Evolutionary conservation across 2,888 invertebrate species (phyloP), one percentile per base, ranked within the genome.

Genomic region (Meghimatium bilineatum): DNA sequence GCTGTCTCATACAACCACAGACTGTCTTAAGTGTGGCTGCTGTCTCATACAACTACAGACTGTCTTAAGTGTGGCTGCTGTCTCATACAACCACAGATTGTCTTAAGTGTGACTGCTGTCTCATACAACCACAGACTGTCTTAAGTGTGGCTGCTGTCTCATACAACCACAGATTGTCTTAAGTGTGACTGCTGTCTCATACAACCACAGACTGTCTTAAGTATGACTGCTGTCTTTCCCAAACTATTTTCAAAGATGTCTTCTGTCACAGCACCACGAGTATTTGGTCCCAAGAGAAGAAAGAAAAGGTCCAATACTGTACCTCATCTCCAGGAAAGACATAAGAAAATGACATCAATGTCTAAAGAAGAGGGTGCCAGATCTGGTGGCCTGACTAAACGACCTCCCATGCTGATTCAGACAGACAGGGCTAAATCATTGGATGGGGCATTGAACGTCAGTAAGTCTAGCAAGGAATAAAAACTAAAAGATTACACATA

Each of bases 221-320:
- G 26, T 63, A n/a, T 63, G n/a, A 23, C n/a, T 63, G n/a, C 8
- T 63, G 26, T 63, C 60, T n/a, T n/a, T n/a, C n/a, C n/a, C n/a
- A n/a, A n/a, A n/a, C n/a, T n/a, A n/a, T n/a, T n/a, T n/a, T n/a
- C n/a, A n/a, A n/a, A n/a, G n/a, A n/a, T n/a, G n/a, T n/a, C n/a
- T n/a, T n/a, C n/a, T 63, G n/a, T 63, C 6, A n/a, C 26, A 36
- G 69, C 36, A 23, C 20, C 75, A n/a, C 52, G 56, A 2, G 17
- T 29, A 1, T 63, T 36, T 36, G 80, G 71, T n/a, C 1, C 56
- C 0, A 80, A 80, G 56, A 52, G 72, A 60, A 60, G 56, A 0
- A 80, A 80, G 72, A 80, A 72, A 32, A 52, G 80, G 17, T 49
- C 80, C 29, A 71, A 60, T n/a, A 80, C 80, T 14, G 60, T 38